Evolutionary conservation across 2,113 vertebrate genomes (phyloP), one percentile per base, ranked within the genome.

Genomic region (Cyphomyrus discorhynchus): DNA sequence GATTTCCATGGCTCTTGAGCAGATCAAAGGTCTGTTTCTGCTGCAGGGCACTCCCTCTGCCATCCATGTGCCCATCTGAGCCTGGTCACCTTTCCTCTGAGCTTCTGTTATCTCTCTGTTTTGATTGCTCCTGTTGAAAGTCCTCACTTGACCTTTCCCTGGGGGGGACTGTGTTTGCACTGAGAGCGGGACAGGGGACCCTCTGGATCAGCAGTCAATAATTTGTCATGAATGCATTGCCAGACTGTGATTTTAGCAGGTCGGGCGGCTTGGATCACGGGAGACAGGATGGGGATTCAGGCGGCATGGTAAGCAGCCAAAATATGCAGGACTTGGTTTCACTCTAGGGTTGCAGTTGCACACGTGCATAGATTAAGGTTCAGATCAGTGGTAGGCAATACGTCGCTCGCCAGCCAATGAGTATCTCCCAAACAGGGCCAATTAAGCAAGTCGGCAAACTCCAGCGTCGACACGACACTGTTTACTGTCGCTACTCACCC

Each of bases 121-220:
- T 87, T 87, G 86, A 87, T 87, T 56, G 49, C 86, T 88, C 74
- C 19, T 27, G 13, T 70, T 24, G 70, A 89, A 89, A 89, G 31
- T 9, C 88, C 88, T 89, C 74, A 80, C 88, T 77, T 31, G 15
- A 56, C 85, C 27, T 19, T 87, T 50, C 31, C 85, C 50, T 7
- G 50, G 50, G 85, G 74, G 17, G 85, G 85, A 5, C 35, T 83
- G 31, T 82, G 88, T 80, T 53, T 89, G 88, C 13, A 53, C 19
- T 89, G 74, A 58, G 80, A 83, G 49, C 21, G 47, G 88, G 31
- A 56, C 74, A 83, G 50, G 35, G 49, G 31, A 17, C n/a, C 80
- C 70, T 89, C 74, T 89, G 47, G 66, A 50, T 82, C 31, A 17
- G 35, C 88, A 49, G 49, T 89, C 88, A 80, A 89, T 89, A 89